Evolutionary conservation across 1,140 invertebrate genomes (phyloP).

Genomic region (Drosophila virilis): DNA sequence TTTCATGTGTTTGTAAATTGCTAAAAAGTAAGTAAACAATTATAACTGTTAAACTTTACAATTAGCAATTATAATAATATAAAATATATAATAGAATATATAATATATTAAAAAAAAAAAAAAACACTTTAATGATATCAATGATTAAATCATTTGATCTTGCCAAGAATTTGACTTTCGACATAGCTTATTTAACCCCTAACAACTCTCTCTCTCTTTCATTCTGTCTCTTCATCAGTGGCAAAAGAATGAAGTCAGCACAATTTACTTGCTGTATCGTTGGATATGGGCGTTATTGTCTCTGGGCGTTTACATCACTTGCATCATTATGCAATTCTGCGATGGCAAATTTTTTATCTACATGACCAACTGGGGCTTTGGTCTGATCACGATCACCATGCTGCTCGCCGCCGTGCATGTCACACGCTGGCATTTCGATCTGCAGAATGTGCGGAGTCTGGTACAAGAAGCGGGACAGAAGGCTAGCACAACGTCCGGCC

Average conservation of each 20-base stretch:
- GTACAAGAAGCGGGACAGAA: conserved; percentile 66
- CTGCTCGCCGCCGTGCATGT: conserved; percentile 70
- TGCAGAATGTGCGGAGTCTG: conserved; percentile 49
- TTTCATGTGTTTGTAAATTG: too few relatives aligned
- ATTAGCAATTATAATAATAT: too few relatives aligned
- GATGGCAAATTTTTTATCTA: conserved; percentile 87
- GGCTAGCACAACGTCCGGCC: conserved; percentile 44
- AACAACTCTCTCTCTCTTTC: neutral
- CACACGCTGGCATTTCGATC: conserved; percentile 76
- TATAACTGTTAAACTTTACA: too few relatives aligned
- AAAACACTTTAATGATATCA: too few relatives aligned
- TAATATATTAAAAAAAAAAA: too few relatives aligned
- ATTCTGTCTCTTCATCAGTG: conserved; percentile 75
- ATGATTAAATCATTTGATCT: neutral
- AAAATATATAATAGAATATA: too few relatives aligned
- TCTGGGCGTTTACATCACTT: conserved; percentile 84
- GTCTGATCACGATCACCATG: conserved; percentile 84
- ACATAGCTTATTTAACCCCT: neutral
- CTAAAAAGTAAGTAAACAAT: too few relatives aligned
- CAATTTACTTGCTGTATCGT: conserved; percentile 86
- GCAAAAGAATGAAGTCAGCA: conserved; percentile 83
- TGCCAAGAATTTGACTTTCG: neutral
- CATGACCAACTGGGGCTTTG: conserved; percentile 91
- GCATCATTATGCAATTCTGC: conserved; percentile 84
- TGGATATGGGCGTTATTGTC: conserved; percentile 86